A percentile compares a stretch with the other conserved stretches of the same genome.
Evolutionary conservation across 2,797 vertebrate genomes (phyloP).

Genomic region (Psittacula echo): DNA sequence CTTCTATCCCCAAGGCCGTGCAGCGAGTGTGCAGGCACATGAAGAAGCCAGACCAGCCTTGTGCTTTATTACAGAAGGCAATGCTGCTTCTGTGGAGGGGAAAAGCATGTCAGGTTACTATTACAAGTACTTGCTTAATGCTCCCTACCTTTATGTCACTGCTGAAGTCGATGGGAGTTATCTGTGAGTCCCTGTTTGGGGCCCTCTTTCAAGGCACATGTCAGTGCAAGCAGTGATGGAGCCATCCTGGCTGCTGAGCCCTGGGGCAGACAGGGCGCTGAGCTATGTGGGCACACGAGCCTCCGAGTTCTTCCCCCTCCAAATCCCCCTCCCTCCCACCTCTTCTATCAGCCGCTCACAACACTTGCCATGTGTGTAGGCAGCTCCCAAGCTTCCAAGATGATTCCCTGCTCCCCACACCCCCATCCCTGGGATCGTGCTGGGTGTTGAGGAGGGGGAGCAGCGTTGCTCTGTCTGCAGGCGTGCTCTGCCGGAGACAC

Average conservation of each 20-base stretch:
- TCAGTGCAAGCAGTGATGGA: background rate
- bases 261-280: background rate
- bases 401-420: background rate
- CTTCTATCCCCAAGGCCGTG: background rate
- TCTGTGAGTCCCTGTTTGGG: background rate
- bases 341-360: constrained; percentile 58
- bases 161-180: background rate
- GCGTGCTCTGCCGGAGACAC: background rate
- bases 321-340: constrained; percentile 52
- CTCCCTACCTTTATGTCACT: background rate
- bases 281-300: rapidly evolving
- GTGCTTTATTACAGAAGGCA: constrained; percentile 48
- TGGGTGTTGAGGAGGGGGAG: constrained; percentile 34
- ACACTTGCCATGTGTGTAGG: constrained; percentile 40
- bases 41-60: constrained; percentile 1
- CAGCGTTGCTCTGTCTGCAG: background rate
- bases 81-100: background rate
- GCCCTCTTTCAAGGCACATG: background rate
- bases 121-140: background rate
- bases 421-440: background rate
- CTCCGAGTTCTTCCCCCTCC: constrained; percentile 1
- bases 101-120: constrained; percentile 13
- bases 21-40: background rate
- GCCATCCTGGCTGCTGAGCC: background rate
- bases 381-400: constrained; percentile 43